phyloP scores from a whole-genome alignment of 2,113 vertebrate genomes.

The Eupsittula cactorum region DNA sequence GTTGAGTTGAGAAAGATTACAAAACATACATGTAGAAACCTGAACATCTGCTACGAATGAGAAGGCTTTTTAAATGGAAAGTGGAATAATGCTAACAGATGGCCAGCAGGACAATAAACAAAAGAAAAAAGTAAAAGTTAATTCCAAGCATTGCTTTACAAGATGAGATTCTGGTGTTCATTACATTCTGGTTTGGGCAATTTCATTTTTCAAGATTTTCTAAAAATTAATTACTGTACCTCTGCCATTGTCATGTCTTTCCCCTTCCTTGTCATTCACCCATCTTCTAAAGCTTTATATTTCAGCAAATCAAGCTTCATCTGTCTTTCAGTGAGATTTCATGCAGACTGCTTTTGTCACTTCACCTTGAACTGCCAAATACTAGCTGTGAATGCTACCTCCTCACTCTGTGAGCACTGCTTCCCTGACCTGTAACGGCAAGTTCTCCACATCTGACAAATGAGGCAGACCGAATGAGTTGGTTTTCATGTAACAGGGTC shows the following conservation, averaged over 20 bases:
- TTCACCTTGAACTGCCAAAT: background rate
- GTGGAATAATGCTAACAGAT: background rate
- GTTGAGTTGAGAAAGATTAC: background rate
- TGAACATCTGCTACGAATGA: constrained; percentile 26
- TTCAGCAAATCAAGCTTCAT: background rate
- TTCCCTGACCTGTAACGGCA: background rate
- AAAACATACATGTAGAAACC: background rate
- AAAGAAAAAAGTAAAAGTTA: background rate
- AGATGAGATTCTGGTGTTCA: background rate
- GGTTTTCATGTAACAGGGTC: background rate
- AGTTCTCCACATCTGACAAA: background rate
- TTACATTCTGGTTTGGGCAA: background rate
- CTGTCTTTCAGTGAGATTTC: background rate
- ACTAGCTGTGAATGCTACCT: background rate
- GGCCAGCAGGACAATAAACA: background rate
- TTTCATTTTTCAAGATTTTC: background rate
- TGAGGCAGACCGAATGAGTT: background rate
- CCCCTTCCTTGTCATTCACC: background rate
- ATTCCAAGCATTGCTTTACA: background rate
- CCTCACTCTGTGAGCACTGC: background rate
- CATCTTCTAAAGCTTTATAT: background rate
- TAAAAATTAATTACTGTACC: background rate
- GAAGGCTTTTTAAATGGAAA: constrained; percentile 12
- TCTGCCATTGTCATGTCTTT: background rate
- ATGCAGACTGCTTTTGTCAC: background rate